Base-by-base conservation (phyloP, 2,797 vertebrate genomes). In the Cirrhinus molitorella region DNA sequence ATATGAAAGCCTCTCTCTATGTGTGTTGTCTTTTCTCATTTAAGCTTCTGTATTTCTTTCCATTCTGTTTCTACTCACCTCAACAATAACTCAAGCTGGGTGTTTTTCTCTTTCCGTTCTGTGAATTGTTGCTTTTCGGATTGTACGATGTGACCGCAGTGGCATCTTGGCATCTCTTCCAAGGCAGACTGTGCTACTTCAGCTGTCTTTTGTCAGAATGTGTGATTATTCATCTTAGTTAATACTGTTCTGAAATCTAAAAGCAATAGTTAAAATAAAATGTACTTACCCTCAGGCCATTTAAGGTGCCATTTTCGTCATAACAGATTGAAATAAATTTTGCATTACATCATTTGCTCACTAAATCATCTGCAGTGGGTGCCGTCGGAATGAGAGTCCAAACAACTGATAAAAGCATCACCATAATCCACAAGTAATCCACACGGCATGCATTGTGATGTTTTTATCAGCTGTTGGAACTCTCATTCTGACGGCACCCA, bases 61-160 rank as follows among this genome's bases (percentile, higher is more conserved):
- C 17, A n/a, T 53, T 74, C 59, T 45, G 61, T 34, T 78, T 78
- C 21, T 78, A 28, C 43, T 78, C 40, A 45, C 40, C 37, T 65
- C 17, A 21, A 21, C 63, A 47, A 65, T 63, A 65, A 65, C 43
- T 31, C 16, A 49, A 65, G 23, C 12, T 0, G 17, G 6, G 40
- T 31, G n/a, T 47, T 19, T 19, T 40, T 23, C 13, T 12, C n/a
- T 75, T 40, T 65, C 21, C 0, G 17, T 63, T 63, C 28, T 7
- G 59, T 17, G 59, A 17, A 31, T 65, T 21, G 25, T 49, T 49
- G 75, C 23, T 78, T 65, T 63, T 65, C 11, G 1, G 25, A n/a
- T 45, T 28, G 57, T 21, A 14, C 21, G n/a, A 63, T 21, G 57
- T 78, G 17, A 65, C 13, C 23, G 13, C 59, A 14, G 59, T 49